Percentiles rank a stretch among this genome's conserved stretches.
Evolutionary conservation across 2,113 vertebrate genomes (phyloP).

Genomic region (Choloepus hoffmanni): DNA sequence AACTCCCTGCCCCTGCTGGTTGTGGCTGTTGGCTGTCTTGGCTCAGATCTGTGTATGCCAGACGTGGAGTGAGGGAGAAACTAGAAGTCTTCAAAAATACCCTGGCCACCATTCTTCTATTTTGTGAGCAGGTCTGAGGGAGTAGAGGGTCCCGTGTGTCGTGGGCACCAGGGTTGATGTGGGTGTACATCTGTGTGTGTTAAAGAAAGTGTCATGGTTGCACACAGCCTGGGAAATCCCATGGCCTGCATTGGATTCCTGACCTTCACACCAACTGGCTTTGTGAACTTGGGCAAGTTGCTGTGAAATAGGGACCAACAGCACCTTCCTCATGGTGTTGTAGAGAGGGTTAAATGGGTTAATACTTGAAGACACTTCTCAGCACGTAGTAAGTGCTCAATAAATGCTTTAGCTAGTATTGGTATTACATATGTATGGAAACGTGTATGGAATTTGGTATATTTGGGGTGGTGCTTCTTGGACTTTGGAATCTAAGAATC

Average conservation of each 20-base stretch:
- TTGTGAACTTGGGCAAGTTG: background rate
- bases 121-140: background rate
- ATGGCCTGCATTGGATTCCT: background rate
- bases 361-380: background rate
- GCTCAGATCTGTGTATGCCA: constrained; percentile 6
- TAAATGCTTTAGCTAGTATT: constrained; percentile 46
- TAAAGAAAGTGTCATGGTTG: background rate
- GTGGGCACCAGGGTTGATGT: background rate
- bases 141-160: background rate
- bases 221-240: background rate
- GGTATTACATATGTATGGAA: background rate
- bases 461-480: constrained; percentile 17
- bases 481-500: constrained; percentile 10
- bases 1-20: background rate
- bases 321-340: background rate
- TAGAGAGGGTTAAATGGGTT: background rate
- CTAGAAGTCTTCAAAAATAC: background rate
- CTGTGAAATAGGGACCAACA: background rate
- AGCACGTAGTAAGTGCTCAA: constrained; percentile 40
- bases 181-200: background rate
- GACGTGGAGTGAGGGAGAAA: constrained; percentile 31
- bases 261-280: background rate
- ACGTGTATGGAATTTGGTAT: constrained; percentile 4
- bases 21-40: constrained; percentile 62
- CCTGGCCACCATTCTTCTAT: background rate